Evolutionary conservation across 2,888 invertebrate species (phyloP).

Genomic region (Dilophus febrilis): DNA sequence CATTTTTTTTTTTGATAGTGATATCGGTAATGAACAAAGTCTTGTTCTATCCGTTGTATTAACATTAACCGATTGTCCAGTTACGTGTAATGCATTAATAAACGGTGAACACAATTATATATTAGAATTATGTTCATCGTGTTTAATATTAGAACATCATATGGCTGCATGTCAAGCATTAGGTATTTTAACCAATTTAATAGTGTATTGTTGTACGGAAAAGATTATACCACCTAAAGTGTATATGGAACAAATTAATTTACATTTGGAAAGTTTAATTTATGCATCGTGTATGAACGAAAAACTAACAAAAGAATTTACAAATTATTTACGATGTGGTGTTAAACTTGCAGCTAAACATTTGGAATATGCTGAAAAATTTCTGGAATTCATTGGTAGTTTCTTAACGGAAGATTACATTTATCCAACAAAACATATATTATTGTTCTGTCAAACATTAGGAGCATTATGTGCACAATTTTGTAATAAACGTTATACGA

Average conservation of each 20-base stretch:
- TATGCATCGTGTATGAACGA: conserved; percentile 24
- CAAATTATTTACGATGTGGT: conserved; percentile 39
- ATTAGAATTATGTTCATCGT: conserved; percentile 23
- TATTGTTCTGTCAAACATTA: conserved; percentile 52
- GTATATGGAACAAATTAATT: conserved; percentile 23
- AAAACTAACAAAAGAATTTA: conserved; percentile 21
- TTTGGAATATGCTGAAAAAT: conserved; percentile 41
- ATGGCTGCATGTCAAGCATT: conserved; percentile 26
- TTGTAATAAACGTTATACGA: conserved; percentile 12
- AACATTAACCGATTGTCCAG: conserved; percentile 26
- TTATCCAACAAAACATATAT: conserved; percentile 22
- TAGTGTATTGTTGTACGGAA: conserved; percentile 15
- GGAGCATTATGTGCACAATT: conserved; percentile 50
- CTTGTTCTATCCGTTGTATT: conserved; percentile 25
- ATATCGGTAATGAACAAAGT: conserved; percentile 23
- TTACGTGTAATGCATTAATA: conserved; percentile 24
- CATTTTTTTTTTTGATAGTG: conserved; percentile 11
- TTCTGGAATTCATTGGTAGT: conserved; percentile 44
- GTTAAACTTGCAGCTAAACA: conserved; percentile 52
- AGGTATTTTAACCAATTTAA: conserved; percentile 23
- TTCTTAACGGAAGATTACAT: conserved; percentile 24
- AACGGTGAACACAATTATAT: conserved; percentile 23
- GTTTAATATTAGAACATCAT: conserved; percentile 24
- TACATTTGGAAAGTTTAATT: conserved; percentile 27
- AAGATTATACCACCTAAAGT: conserved; percentile 15